Conservation (phyloP, 2,888 invertebrate genomes). For the Ophonus ardosiacus region DNA sequence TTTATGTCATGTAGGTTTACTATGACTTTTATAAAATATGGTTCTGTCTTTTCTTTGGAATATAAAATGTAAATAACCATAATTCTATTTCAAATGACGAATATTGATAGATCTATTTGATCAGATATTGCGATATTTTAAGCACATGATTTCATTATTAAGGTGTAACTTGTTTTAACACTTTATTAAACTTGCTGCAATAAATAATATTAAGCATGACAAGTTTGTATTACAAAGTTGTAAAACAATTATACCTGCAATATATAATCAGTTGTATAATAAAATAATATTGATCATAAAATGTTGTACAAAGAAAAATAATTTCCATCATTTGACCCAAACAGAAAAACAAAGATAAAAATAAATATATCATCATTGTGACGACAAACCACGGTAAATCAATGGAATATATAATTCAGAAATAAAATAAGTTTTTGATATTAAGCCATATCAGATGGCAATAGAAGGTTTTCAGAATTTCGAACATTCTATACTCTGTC, state of each 20-base stretch:
- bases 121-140: constrained; percentile 10
- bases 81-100: neutral
- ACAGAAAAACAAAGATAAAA: constrained; percentile 2
- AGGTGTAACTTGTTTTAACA: neutral
- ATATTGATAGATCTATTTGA: neutral
- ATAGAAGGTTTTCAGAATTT: no score
- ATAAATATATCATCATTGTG: neutral
- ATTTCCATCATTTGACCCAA: neutral
- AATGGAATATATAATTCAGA: neutral
- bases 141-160: constrained; percentile 10
- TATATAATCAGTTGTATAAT: neutral
- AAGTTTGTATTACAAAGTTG: constrained; percentile 1
- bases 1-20: neutral
- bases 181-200: neutral
- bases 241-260: neutral
- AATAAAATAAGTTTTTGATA: neutral
- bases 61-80: neutral
- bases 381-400: neutral
- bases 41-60: neutral
- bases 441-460: no score
- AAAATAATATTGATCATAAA: neutral
- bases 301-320: neutral
- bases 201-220: neutral
- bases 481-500: no score
- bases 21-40: neutral